Evolutionary conservation across 1,140 invertebrate species (phyloP), one percentile per base, ranked within the genome.

Genomic region (Drosophila grimshawi): DNA sequence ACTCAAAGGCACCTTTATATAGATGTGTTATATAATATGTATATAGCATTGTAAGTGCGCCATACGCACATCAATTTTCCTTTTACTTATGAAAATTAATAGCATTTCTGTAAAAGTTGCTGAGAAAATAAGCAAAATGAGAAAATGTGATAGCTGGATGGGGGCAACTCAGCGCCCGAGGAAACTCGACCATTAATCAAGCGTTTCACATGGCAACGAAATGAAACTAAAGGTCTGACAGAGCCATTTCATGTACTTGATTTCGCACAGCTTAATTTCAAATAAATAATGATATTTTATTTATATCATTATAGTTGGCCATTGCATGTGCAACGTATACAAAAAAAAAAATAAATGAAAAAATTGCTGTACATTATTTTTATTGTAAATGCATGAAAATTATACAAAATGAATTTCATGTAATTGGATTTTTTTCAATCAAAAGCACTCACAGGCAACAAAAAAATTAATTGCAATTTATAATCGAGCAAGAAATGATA

Each of bases 21-120:
- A 19, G 10, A n/a, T n/a, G n/a, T 43, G 10, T 39, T 19, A 19
- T 19, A 19, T 19, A 19, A 19, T 19, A 19, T 19, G 19, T 11
- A 45, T 5, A 4, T 11, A 45, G n/a, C 41, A 41, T 35, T 32
- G 5, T 30, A 19, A 41, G 41, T 7, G 37, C 35, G 19, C 33
- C n/a, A 35, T 33, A 55, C 61, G 68, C 46, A 60, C 63, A 62
- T 68, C 65, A 49, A 69, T 63, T 69, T 74, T 62, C 71, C 71
- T 69, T 74, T 69, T 57, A 69, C 65, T 74, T 74, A 69, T 74
- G 65, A 74, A 69, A 74, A 74, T 69, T 74, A 69, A 74, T 74
- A 69, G 71, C 66, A 62, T 74, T 69, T 74, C 46, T 35, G 41
- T 55, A 4, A 48, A 8, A 64, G 48, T 27, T 27, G 5, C n/a